Conservation (phyloP, 2,888 invertebrate genomes). For the Oxycera nigricornis region DNA sequence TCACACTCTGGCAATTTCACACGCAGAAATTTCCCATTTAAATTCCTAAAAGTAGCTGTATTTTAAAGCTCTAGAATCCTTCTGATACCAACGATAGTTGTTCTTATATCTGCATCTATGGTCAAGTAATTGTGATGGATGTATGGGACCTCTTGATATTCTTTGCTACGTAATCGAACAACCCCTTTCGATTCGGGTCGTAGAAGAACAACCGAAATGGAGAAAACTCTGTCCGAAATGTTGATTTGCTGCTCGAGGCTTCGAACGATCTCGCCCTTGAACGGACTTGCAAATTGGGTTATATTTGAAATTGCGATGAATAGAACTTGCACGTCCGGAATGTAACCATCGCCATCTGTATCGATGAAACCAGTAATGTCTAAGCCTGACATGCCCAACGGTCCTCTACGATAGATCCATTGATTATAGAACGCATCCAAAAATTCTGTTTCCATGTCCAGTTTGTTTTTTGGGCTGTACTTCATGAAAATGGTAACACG, state of each 20-base stretch:
- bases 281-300: background rate
- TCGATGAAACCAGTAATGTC: slow-evolving; percentile 64
- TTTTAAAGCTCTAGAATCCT: slow-evolving; percentile 53
- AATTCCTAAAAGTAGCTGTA: slow-evolving; percentile 60
- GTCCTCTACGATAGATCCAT: slow-evolving; percentile 53
- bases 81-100: slow-evolving; percentile 57
- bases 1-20: slow-evolving; percentile 83
- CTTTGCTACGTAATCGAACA: slow-evolving; percentile 60
- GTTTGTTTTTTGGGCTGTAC: slow-evolving; percentile 37
- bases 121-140: slow-evolving; percentile 69
- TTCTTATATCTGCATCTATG: slow-evolving; percentile 64
- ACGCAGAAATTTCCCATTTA: slow-evolving; percentile 64
- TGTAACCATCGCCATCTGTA: slow-evolving; percentile 53
- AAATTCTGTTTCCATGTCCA: slow-evolving; percentile 30
- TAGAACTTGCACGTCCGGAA: slow-evolving; percentile 63
- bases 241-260: background rate
- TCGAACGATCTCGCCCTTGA: background rate
- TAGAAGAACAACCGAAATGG: slow-evolving; percentile 36
- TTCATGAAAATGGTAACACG: slow-evolving; percentile 61
- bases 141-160: slow-evolving; percentile 66
- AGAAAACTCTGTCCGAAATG: slow-evolving; percentile 52
- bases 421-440: slow-evolving; percentile 57
- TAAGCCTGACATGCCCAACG: slow-evolving; percentile 52
- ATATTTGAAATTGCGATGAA: background rate
- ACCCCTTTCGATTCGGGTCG: background rate